Percentiles rank a stretch among this genome's conserved stretches.
These are phyloP conservation scores for Harpagoxenus sublaevis DNA, from an alignment of 2,888 invertebrate species.

Conservation along the genomic window DNA sequence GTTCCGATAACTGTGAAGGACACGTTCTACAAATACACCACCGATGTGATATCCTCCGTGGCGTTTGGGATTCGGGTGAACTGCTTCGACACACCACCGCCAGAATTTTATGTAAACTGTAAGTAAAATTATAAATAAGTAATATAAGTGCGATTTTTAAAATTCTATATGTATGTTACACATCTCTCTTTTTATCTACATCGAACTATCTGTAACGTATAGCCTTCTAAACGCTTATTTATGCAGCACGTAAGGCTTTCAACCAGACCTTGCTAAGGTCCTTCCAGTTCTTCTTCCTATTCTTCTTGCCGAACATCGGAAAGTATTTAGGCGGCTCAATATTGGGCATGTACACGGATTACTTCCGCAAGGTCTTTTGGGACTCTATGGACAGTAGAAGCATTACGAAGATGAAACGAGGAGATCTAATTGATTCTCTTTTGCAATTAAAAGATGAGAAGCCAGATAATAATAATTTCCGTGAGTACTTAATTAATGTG, in stretches of 20 bases:
- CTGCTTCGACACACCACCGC: slow-evolving; percentile 73
- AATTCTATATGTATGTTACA: not conserved
- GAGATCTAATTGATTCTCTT: slow-evolving; percentile 80
- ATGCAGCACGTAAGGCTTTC: slow-evolving; percentile 44
- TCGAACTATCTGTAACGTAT: not conserved
- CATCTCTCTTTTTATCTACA: not conserved
- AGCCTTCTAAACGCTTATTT: not conserved
- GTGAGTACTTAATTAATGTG: slow-evolving; percentile 67
- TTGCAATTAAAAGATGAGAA: slow-evolving; percentile 77
- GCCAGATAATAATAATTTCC: slow-evolving; percentile 64
- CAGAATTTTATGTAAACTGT: slow-evolving; percentile 77
- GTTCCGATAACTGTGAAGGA: slow-evolving; percentile 65
- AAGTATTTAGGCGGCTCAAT: slow-evolving; percentile 56
- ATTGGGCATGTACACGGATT: slow-evolving; percentile 70
- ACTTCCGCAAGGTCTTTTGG: slow-evolving; percentile 81
- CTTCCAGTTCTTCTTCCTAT: slow-evolving; percentile 62
- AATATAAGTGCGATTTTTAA: not conserved
- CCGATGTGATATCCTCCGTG: slow-evolving; percentile 79
- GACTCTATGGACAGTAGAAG: slow-evolving; percentile 78
- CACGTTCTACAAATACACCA: slow-evolving; percentile 73
- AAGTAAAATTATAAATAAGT: slow-evolving; percentile 54
- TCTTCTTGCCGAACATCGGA: slow-evolving; percentile 77
- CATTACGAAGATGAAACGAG: slow-evolving; percentile 73
- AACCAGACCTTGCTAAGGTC: not conserved
- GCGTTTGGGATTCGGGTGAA: slow-evolving; percentile 80